phyloP scores from a whole-genome alignment of 2,888 invertebrate genomes.

The Patella ulyssiponensis region DNA sequence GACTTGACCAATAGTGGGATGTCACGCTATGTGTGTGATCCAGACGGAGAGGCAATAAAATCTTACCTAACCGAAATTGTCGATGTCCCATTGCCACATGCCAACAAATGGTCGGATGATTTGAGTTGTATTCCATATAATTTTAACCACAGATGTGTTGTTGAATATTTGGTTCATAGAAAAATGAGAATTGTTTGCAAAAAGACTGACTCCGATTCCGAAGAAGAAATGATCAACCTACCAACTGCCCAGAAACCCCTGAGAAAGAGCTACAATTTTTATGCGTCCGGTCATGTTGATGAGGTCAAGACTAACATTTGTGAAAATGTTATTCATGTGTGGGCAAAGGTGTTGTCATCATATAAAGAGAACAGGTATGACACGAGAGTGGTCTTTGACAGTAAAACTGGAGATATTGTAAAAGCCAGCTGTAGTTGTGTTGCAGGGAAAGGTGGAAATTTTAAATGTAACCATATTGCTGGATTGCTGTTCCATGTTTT shows the following conservation, averaged over 20 bases:
- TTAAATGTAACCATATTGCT: too few species aligned
- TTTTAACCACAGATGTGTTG: not conserved
- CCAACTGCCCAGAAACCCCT: not conserved
- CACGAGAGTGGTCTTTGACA: not conserved
- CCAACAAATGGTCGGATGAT: not conserved
- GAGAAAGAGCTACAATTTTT: not conserved
- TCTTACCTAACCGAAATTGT: not conserved
- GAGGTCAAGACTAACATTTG: not conserved
- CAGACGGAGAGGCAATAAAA: not conserved
- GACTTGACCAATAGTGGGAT: not conserved
- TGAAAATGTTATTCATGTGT: too few species aligned
- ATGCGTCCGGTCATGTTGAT: not conserved
- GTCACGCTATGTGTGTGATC: not conserved
- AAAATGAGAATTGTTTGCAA: not conserved
- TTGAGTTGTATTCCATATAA: not conserved
- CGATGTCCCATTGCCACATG: not conserved
- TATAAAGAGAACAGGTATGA: not conserved
- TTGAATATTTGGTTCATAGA: not conserved
- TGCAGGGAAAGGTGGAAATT: too few species aligned
- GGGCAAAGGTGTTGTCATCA: too few species aligned
- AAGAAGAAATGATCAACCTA: not conserved
- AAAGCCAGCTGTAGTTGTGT: too few species aligned
- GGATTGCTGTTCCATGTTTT: too few species aligned
- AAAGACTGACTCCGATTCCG: not conserved
- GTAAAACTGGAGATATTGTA: not conserved